Evolutionary conservation across 2,888 invertebrate genomes (phyloP), one percentile per base, ranked within the genome.

Genomic region (Halocaridina rubra): DNA sequence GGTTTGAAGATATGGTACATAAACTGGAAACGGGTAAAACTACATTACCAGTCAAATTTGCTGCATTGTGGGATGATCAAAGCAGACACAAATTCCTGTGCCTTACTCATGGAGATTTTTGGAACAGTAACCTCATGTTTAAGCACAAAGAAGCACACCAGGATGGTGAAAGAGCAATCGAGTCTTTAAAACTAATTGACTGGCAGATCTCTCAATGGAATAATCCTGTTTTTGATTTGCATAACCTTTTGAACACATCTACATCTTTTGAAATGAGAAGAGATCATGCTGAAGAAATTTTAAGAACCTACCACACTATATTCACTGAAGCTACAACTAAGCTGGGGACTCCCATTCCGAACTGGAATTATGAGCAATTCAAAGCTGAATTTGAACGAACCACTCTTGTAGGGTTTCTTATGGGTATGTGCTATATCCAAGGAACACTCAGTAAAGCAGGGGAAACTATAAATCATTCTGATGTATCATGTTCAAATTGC

Each of bases 191-290:
- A n/a, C 72, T 88, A 32, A 86, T 88, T 46, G 88, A 88, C 46
- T 88, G 86, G 86, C 88, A 88, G 59, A 88, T 86, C 33, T 46
- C 80, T 39, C 84, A 86, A 79, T 88, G 88, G 86, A 84, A 81
- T 72, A 86, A 86, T 29, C 86, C 88, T 16, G 84, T 88, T 5
- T 75, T 88, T 78, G 86, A 88, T 57, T 53, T 88, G 7, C 88
- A 88, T 53, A 86, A 88, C 24, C 59, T 88, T n/a, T 46, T 88
- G 2, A 81, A 80, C 59, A 81, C 88, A 16, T 88, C 88, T 19
- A 88, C 86, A 10, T 84, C 86, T 33, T 61, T 53, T 69, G 78
- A 57, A 29, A 32, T 88, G 71, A 78, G 86, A 29, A 69, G 79
- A 33, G 72, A 75, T 24, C 88, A 88, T 64, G 69, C 80, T 19